Percentiles rank a stretch among this genome's conserved stretches.
These are phyloP conservation scores for Phyllostomus hastatus DNA, from an alignment of 2,113 vertebrate species.

Conservation along the genomic window DNA sequence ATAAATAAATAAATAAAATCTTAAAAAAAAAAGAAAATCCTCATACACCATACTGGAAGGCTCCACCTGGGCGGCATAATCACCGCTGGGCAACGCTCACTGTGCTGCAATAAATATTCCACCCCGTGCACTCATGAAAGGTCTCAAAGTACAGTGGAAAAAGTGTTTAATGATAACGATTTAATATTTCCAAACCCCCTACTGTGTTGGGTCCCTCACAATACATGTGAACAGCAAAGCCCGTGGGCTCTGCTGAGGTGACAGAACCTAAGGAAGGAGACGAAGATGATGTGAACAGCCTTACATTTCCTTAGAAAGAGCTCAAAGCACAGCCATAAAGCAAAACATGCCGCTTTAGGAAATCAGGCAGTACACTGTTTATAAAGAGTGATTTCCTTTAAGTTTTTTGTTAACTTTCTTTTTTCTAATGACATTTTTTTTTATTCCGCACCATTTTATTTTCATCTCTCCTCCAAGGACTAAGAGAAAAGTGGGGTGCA, in stretches of 20 bases:
- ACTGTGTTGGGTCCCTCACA: neutral
- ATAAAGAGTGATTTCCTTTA: neutral
- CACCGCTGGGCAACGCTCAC: neutral
- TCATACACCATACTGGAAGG: neutral
- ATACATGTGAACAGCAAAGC: neutral
- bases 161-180: neutral
- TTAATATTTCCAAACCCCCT: neutral
- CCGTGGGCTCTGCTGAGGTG: neutral
- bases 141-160: neutral
- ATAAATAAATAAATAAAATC: no score
- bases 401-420: neutral
- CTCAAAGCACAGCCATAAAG: neutral
- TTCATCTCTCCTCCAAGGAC: neutral
- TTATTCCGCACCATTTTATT: neutral
- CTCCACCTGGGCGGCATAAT: rapidly evolving
- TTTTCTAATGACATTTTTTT: neutral
- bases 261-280: neutral
- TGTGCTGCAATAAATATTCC: neutral
- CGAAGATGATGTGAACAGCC: neutral
- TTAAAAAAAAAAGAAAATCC: neutral
- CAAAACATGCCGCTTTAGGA: neutral
- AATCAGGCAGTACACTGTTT: neutral
- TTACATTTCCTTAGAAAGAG: neutral
- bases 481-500: neutral
- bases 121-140: neutral